A percentile compares a stretch with the other conserved stretches of the same genome.
phyloP scores from a whole-genome alignment of 1,140 invertebrate genomes.

The Diachasma alloeum region DNA sequence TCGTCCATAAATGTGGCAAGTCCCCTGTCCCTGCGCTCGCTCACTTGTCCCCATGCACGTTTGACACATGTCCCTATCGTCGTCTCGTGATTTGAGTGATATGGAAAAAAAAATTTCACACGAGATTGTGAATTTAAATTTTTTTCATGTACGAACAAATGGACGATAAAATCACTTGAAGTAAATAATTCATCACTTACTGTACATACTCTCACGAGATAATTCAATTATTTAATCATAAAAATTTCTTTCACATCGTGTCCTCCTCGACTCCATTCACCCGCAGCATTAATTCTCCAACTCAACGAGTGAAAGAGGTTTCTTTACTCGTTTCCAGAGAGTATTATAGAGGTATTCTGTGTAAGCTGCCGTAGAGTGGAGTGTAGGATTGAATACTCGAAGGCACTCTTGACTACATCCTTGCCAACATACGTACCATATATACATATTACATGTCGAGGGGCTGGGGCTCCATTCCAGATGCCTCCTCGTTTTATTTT shows the following conservation, averaged over 20 bases:
- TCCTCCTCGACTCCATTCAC: not conserved
- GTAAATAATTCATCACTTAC: too few species aligned
- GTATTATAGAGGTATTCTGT: constrained; percentile 21
- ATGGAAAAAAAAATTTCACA: too few species aligned
- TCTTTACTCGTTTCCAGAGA: not conserved
- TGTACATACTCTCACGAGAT: not conserved
- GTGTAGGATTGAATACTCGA: constrained; percentile 28
- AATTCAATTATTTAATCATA: not conserved
- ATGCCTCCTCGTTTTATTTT: not conserved
- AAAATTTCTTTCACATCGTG: not conserved
- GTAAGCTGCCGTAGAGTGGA: constrained; percentile 20
- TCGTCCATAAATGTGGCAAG: too few species aligned
- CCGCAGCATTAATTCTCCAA: not conserved
- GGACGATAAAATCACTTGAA: too few species aligned
- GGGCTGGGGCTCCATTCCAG: not conserved
- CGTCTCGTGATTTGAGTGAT: too few species aligned
- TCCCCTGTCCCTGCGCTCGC: too few species aligned
- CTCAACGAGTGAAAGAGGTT: not conserved
- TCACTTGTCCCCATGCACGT: too few species aligned
- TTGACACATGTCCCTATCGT: too few species aligned
- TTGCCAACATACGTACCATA: constrained; percentile 17
- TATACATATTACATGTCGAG: not conserved
- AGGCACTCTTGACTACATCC: constrained; percentile 23
- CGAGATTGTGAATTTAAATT: too few species aligned
- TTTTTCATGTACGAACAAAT: too few species aligned